A percentile compares a stretch with the other conserved stretches of the same genome.
Conservation (phyloP, 2,113 vertebrate species). For the Erpornis zantholeuca region DNA sequence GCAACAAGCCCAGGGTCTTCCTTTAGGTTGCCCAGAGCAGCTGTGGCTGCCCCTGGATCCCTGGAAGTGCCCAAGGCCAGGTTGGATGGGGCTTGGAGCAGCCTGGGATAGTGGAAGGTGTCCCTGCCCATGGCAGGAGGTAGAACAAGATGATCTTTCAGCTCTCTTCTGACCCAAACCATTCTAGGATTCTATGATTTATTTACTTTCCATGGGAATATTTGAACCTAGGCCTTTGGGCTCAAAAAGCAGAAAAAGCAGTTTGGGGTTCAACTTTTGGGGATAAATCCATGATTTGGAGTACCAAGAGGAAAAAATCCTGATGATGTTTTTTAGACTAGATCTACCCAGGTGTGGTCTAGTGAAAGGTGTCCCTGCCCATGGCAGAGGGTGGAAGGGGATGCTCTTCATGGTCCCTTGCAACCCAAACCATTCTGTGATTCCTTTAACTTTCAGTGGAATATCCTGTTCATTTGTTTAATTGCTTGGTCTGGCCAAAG, state of each 20-base stretch:
- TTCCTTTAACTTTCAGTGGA: background rate
- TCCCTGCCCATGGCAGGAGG: background rate
- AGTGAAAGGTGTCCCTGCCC: background rate
- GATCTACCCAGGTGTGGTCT: background rate
- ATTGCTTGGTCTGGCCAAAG: background rate
- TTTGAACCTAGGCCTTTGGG: background rate
- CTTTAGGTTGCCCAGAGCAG: background rate
- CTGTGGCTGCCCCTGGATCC: background rate
- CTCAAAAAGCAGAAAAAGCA: background rate
- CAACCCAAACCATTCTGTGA: background rate
- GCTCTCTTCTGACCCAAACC: background rate
- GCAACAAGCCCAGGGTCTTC: background rate
- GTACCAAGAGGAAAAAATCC: background rate
- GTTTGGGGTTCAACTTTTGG: background rate
- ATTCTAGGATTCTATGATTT: background rate
- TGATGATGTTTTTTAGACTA: background rate
- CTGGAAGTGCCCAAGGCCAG: background rate
- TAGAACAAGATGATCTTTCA: background rate
- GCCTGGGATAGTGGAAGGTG: fast-evolving
- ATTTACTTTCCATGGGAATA: background rate
- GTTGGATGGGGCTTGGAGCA: fast-evolving
- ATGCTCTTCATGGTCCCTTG: background rate
- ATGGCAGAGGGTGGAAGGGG: background rate
- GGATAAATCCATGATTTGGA: background rate
- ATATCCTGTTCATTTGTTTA: background rate